Evolutionary conservation across 2,113 vertebrate genomes (phyloP).

Genomic region (Psephotus haematonotus): DNA sequence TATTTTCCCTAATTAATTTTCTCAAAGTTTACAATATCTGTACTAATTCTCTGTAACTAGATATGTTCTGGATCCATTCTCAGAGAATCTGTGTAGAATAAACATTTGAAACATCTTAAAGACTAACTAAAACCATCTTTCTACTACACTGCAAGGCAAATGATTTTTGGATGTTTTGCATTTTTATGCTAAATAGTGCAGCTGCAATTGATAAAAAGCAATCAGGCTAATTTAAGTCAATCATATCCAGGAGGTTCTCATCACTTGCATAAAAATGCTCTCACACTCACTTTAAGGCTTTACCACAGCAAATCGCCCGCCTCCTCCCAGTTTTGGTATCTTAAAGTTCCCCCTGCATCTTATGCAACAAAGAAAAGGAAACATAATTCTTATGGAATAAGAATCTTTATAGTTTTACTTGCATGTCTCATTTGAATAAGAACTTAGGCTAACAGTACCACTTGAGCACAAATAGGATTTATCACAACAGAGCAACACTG

Average conservation of each 20-base stretch:
- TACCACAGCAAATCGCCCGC: conserved; percentile 44
- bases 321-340: conserved; percentile 2
- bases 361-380: conserved; percentile 37
- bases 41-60: conserved; percentile 82
- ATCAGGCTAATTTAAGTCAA: conserved; percentile 86
- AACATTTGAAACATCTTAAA: conserved; percentile 82
- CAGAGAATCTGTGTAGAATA: conserved; percentile 78
- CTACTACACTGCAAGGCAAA: conserved; percentile 81
- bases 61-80: conserved; percentile 79
- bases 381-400: background rate
- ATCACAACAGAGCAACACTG: background rate
- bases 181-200: conserved; percentile 83
- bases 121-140: conserved; percentile 84
- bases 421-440: conserved; percentile 39
- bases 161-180: conserved; percentile 82
- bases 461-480: background rate
- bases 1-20: conserved; percentile 84
- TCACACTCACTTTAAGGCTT: conserved; percentile 75
- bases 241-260: conserved; percentile 82
- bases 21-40: conserved; percentile 80
- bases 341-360: conserved; percentile 29
- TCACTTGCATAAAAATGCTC: conserved; percentile 77
- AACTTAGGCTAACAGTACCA: background rate
- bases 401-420: conserved; percentile 3
- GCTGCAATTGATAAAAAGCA: conserved; percentile 83